Evolutionary conservation across 2,888 invertebrate genomes (phyloP), one percentile per base, ranked within the genome.

Genomic region (Temnothorax ravouxi): DNA sequence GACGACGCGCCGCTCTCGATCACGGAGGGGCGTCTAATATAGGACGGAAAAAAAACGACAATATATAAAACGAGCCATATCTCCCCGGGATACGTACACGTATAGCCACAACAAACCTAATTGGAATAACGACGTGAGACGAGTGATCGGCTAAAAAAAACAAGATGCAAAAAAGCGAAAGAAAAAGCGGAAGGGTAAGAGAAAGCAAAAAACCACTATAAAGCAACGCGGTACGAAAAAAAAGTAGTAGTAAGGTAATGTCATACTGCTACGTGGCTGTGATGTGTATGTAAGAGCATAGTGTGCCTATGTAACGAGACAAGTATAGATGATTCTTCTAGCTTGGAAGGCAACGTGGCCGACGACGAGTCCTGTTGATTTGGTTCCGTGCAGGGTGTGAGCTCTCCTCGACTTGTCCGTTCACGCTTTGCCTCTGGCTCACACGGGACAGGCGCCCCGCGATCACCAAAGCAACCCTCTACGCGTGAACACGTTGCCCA

Each of bases 341-440:
- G 90, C 90, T 88, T 89, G 88, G 87, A 88, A 89, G 87, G 86
- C 88, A 89, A 90, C 89, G 89, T 89, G 86, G 90, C 88, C 89
- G 89, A 91, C 88, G 88, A 91, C 91, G 92, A 93, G 94, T 94
- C 92, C 92, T 93, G 93, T 94, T 95, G 95, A 95, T 95, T 95
- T 95, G 95, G 95, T 95, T 95, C 93, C 95, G 95, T 95, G 92
- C 95, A 95, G 94, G 94, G 94, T 94, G 92, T 91, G 92, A 93
- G 91, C 92, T 93, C 91, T 92, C 90, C 91, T 92, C 91, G 89
- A 90, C 87, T 86, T 89, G 86, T 89, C 86, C 87, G 87, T 87
- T 88, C 89, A 87, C 87, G 87, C 86, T 82, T 84, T 87, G 86
- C 84, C 86, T 86, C 86, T 87, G 84, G 85, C 83, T 88, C 84